These are phyloP conservation scores for Lucinisca nassula DNA, from an alignment of 2,888 invertebrate genomes.

Conservation along the genomic window DNA sequence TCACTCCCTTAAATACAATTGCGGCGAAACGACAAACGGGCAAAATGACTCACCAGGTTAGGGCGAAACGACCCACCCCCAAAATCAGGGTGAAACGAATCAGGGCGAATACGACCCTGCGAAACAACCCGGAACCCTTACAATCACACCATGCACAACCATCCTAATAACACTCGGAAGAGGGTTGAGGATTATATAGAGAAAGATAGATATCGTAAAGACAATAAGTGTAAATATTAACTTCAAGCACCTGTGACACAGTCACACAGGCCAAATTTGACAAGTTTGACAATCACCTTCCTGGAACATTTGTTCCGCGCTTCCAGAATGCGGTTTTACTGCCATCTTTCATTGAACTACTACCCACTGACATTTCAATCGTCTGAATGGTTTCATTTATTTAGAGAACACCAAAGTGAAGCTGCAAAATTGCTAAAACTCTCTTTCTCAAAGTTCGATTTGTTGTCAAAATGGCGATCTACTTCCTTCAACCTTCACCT, in stretches of 20 bases:
- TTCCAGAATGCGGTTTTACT: constrained; percentile 82
- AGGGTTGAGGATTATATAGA: too few relatives aligned
- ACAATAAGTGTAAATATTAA: neutral
- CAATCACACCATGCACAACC: neutral
- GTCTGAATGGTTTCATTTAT: neutral
- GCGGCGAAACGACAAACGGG: too few relatives aligned
- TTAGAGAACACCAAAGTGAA: neutral
- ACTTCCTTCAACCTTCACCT: constrained; percentile 57
- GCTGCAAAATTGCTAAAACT: too few relatives aligned
- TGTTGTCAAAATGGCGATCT: constrained; percentile 82
- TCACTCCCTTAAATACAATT: too few relatives aligned
- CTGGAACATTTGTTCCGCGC: constrained; percentile 79
- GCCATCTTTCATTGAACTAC: constrained; percentile 71
- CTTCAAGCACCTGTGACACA: neutral
- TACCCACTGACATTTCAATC: constrained; percentile 74
- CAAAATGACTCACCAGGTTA: too few relatives aligned
- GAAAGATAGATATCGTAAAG: neutral
- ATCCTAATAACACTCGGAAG: neutral
- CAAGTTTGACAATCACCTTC: constrained; percentile 72
- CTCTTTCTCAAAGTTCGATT: constrained; percentile 35
- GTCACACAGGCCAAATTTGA: neutral
- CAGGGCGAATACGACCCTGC: neutral
- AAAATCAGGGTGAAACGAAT: too few relatives aligned
- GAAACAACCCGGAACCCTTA: neutral
- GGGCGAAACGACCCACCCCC: too few relatives aligned